phyloP scores from a whole-genome alignment of 2,113 vertebrate species.

The Puma concolor region DNA sequence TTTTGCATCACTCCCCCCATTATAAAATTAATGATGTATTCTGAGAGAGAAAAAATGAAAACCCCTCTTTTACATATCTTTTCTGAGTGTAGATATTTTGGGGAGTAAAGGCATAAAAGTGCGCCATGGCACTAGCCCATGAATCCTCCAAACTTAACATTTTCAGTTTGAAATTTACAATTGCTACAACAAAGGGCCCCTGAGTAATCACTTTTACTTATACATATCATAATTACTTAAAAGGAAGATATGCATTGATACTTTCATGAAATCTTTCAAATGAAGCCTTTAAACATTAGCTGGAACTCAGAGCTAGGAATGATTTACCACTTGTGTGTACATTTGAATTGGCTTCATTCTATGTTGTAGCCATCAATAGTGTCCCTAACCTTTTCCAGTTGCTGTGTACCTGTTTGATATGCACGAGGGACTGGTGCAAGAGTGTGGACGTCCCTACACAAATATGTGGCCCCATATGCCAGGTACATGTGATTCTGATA shows the following conservation, averaged over 20 bases:
- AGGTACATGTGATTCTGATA: fast-evolving
- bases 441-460: too few relatives aligned
- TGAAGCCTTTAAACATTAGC: neutral
- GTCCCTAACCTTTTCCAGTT: neutral
- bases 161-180: neutral
- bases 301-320: neutral
- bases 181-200: neutral
- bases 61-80: neutral
- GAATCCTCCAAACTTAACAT: neutral
- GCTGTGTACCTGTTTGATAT: neutral
- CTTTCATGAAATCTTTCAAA: neutral
- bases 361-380: fast-evolving
- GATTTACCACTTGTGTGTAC: neutral
- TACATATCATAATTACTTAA: neutral
- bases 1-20: neutral
- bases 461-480: neutral
- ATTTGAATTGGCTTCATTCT: neutral
- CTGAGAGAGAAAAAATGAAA: neutral
- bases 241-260: too few relatives aligned
- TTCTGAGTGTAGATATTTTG: neutral
- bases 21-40: neutral
- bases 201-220: neutral
- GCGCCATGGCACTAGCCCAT: fast-evolving
- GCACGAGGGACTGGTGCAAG: neutral
- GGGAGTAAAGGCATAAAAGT: neutral